Evolutionary conservation across 2,797 vertebrate species (phyloP).

Genomic region (Chiloscyllium punctatum): DNA sequence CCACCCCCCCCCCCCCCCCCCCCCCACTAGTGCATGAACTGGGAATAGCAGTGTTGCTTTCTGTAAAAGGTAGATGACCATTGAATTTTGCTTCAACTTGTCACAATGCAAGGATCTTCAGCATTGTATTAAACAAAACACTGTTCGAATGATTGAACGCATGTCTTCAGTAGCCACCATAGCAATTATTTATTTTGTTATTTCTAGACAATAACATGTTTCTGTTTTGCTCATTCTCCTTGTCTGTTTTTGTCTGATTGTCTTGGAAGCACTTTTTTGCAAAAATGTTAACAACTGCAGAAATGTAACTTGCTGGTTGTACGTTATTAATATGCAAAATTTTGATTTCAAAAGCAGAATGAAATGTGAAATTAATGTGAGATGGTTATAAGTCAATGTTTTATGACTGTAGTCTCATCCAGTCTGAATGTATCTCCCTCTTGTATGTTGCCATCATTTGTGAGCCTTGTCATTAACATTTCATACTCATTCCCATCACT

Average conservation of each 20-base stretch:
- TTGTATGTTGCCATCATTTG: conserved; percentile 10
- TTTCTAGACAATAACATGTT: background rate
- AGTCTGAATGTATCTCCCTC: background rate
- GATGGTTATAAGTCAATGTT: background rate
- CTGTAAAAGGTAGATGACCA: background rate
- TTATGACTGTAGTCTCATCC: background rate
- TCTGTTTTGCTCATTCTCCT: too few species aligned
- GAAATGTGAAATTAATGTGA: background rate
- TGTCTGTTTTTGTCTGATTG: background rate
- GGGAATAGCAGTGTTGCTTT: background rate
- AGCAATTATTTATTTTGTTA: background rate
- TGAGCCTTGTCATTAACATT: conserved; percentile 24
- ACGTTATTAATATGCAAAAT: background rate
- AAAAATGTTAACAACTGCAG: background rate
- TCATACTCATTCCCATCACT: conserved; percentile 48
- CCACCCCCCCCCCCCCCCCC: too few species aligned
- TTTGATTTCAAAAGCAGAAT: background rate
- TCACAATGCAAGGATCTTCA: background rate
- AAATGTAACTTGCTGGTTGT: background rate
- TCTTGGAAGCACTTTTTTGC: background rate
- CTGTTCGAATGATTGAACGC: too few species aligned
- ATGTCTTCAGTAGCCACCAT: background rate
- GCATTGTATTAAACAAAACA: background rate
- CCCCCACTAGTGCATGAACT: background rate
- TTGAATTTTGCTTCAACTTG: background rate